Evolutionary conservation across 2,888 invertebrate genomes (phyloP).

Genomic region (Apotomis capreana): DNA sequence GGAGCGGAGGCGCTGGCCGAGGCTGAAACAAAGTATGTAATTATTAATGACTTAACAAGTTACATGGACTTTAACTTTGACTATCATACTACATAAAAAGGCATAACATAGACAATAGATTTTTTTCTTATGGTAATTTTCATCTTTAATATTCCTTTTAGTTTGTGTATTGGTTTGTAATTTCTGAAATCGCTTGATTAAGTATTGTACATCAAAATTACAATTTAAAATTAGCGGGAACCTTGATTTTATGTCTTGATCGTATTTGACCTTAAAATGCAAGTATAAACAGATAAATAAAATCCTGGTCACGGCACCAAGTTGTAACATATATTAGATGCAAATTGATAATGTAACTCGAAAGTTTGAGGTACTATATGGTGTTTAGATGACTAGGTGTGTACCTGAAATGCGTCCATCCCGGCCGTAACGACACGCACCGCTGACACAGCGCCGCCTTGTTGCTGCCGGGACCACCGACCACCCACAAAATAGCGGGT

Average conservation of each 20-base stretch:
- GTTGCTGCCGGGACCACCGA: constrained; percentile 96
- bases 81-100: too few relatives aligned
- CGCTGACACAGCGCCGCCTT: constrained; percentile 91
- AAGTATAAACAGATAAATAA: not conserved
- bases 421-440: constrained; percentile 86
- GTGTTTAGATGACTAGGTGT: not conserved
- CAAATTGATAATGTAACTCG: not conserved
- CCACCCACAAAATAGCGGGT: constrained; percentile 83
- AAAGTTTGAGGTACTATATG: too few relatives aligned
- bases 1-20: constrained; percentile 90
- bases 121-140: too few relatives aligned
- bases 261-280: too few relatives aligned
- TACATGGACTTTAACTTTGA: too few relatives aligned
- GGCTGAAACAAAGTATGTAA: constrained; percentile 65
- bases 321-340: not conserved
- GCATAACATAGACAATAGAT: too few relatives aligned
- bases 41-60: not conserved
- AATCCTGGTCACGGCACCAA: constrained; percentile 17
- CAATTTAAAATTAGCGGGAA: too few relatives aligned
- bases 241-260: too few relatives aligned
- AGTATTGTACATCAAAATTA: too few relatives aligned
- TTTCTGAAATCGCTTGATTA: too few relatives aligned
- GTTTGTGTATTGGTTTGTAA: too few relatives aligned
- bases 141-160: too few relatives aligned
- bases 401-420: constrained; percentile 89